Evolutionary conservation across 2,113 vertebrate species (phyloP).

Genomic region (Bungarus multicinctus): DNA sequence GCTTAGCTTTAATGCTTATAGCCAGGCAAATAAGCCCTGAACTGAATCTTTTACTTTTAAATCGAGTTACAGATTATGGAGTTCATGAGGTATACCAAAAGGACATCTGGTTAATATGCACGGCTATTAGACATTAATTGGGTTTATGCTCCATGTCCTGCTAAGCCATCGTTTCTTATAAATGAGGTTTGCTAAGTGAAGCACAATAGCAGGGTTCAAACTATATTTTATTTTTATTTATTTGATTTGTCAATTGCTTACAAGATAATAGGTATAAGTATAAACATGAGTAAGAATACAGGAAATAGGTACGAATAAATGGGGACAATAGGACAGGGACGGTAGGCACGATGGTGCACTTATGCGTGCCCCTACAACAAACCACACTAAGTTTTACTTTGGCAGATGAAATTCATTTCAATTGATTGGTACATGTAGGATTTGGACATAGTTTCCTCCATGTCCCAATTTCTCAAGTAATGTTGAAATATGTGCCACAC

Average conservation of each 20-base stretch:
- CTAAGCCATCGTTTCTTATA: not conserved
- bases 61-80: not conserved
- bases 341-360: too few relatives aligned
- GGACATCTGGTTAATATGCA: not conserved
- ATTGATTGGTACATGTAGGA: not conserved
- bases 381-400: not conserved
- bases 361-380: not conserved
- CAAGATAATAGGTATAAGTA: too few relatives aligned
- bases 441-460: not conserved
- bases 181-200: not conserved
- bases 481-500: not conserved
- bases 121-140: not conserved
- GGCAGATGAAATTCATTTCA: not conserved
- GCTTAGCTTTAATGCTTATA: constrained; percentile 33
- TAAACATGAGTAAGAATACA: too few relatives aligned
- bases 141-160: not conserved
- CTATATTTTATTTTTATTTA: not conserved
- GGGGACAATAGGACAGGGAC: too few relatives aligned
- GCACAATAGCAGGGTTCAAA: not conserved
- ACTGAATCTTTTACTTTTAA: not conserved
- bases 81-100: not conserved
- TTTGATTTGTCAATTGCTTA: too few relatives aligned
- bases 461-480: not conserved
- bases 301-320: too few relatives aligned
- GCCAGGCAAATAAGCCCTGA: not conserved